phyloP scores from a whole-genome alignment of 2,888 invertebrate species.

The Celastrina argiolus region DNA sequence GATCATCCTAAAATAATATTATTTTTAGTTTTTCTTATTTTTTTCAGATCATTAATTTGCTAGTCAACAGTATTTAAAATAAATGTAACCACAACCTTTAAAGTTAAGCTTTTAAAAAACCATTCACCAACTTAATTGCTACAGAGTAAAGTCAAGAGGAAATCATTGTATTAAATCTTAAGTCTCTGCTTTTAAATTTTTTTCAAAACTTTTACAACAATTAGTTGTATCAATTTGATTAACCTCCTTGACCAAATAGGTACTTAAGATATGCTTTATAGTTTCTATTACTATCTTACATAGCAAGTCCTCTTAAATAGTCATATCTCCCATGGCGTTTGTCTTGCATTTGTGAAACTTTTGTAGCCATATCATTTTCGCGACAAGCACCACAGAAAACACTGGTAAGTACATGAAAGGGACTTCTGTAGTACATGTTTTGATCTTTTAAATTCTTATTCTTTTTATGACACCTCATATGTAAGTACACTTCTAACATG shows the following conservation, averaged over 20 bases:
- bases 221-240: background rate
- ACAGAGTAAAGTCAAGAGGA: background rate
- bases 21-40: background rate
- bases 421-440: conserved; percentile 81
- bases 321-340: conserved; percentile 70
- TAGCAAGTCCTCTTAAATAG: conserved; percentile 54
- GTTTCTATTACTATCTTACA: conserved; percentile 28
- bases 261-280: background rate
- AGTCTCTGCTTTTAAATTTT: background rate
- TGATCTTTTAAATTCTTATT: conserved; percentile 78
- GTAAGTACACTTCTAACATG: conserved; percentile 79
- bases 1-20: background rate
- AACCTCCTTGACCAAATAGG: background rate
- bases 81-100: background rate
- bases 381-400: conserved; percentile 84
- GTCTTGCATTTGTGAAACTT: conserved; percentile 81
- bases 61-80: background rate
- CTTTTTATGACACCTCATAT: conserved; percentile 83
- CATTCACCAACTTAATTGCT: background rate
- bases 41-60: background rate
- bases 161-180: background rate
- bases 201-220: background rate
- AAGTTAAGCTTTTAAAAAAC: background rate
- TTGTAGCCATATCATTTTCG: conserved; percentile 78
- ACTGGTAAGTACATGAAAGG: conserved; percentile 82